Conservation (phyloP, 2,113 vertebrate genomes). For the Brachyhypopomus gauderio region DNA sequence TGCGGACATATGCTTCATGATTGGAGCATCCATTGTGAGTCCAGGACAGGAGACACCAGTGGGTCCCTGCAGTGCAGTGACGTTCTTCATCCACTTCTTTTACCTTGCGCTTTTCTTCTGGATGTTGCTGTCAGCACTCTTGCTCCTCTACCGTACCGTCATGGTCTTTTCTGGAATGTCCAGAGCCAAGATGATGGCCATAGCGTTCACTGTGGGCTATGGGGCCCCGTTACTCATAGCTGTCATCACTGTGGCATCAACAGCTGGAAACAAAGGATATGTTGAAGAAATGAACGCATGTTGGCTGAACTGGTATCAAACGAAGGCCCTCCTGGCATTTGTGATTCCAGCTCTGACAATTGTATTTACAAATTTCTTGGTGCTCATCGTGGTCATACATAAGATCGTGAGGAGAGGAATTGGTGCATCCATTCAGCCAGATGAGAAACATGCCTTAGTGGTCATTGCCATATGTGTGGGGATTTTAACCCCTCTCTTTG, state of each 20-base stretch:
- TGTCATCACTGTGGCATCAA: constrained; percentile 77
- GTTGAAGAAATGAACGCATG: constrained; percentile 67
- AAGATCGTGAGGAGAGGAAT: constrained; percentile 77
- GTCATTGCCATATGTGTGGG: constrained; percentile 37
- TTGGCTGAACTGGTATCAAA: constrained; percentile 84
- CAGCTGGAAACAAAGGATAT: constrained; percentile 73
- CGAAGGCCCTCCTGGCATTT: constrained; percentile 82
- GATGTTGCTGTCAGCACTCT: constrained; percentile 85
- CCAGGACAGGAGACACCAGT: constrained; percentile 9
- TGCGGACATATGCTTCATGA: constrained; percentile 83
- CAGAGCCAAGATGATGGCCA: constrained; percentile 72
- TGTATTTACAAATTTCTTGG: constrained; percentile 78
- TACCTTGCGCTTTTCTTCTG: constrained; percentile 90
- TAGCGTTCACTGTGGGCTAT: constrained; percentile 80
- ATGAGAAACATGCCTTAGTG: constrained; percentile 53
- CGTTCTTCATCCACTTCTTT: constrained; percentile 88
- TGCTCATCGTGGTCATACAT: constrained; percentile 78
- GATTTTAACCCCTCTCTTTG: constrained; percentile 34
- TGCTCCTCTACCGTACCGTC: constrained; percentile 83
- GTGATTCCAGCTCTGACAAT: constrained; percentile 82
- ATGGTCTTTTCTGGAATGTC: constrained; percentile 80
- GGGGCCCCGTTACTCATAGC: constrained; percentile 82
- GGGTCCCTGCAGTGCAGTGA: constrained; percentile 74
- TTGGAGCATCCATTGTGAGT: constrained; percentile 62
- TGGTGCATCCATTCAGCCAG: constrained; percentile 57